Conservation (phyloP, 2,797 vertebrate species). For the Pelodytes ibericus region DNA sequence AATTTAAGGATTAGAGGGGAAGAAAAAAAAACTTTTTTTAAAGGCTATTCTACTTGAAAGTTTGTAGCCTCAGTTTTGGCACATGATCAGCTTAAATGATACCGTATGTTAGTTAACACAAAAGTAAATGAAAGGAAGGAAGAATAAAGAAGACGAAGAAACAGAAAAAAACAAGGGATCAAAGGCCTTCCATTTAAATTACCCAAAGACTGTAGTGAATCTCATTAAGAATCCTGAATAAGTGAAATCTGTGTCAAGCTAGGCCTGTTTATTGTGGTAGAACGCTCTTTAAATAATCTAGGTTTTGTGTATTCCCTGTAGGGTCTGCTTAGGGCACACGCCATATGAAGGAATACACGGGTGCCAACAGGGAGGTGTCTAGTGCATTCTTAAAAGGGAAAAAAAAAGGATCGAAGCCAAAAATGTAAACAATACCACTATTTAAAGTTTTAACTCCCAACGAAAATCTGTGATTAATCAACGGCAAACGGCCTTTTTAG, state of each 20-base stretch:
- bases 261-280: background rate
- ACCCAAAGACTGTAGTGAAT: too few relatives aligned
- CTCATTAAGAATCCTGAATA: background rate
- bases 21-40: too few relatives aligned
- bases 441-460: constrained; percentile 12
- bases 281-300: background rate
- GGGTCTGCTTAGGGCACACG: constrained; percentile 8
- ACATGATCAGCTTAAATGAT: too few relatives aligned
- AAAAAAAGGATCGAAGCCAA: background rate
- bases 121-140: too few relatives aligned
- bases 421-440: constrained; percentile 5
- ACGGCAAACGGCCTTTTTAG: constrained; percentile 5
- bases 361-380: background rate
- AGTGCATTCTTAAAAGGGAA: background rate
- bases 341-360: background rate
- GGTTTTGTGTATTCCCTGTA: constrained; percentile 6
- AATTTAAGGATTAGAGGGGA: too few relatives aligned
- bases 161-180: too few relatives aligned
- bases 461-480: constrained; percentile 2
- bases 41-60: too few relatives aligned
- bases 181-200: too few relatives aligned
- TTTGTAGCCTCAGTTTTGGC: too few relatives aligned
- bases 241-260: background rate
- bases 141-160: too few relatives aligned
- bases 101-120: too few relatives aligned